Conservation (phyloP, 1,140 invertebrate species). For the Drosophila tristis region DNA sequence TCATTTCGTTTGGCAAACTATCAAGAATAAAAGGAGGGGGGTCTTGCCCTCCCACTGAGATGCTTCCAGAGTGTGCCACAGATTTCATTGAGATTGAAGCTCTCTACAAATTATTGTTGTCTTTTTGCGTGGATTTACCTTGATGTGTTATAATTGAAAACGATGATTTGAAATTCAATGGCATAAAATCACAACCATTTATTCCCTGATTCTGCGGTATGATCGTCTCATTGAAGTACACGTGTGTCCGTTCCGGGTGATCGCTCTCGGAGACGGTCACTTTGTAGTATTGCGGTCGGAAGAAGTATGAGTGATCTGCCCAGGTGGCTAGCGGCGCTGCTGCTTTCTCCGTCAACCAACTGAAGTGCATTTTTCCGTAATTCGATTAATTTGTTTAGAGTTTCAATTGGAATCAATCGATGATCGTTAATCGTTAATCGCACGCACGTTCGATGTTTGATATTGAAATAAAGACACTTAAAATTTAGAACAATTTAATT, state of each 20-base stretch:
- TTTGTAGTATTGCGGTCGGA: slow-evolving; percentile 79
- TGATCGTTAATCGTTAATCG: background rate
- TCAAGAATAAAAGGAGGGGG: slow-evolving; percentile 42
- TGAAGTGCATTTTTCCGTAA: slow-evolving; percentile 79
- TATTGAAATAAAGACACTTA: slow-evolving; percentile 84
- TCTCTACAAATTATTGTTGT: background rate
- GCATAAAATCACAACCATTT: slow-evolving; percentile 85
- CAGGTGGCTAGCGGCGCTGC: slow-evolving; percentile 79
- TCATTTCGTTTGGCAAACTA: slow-evolving; percentile 60
- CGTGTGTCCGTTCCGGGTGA: slow-evolving; percentile 85
- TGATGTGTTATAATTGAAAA: slow-evolving; percentile 87
- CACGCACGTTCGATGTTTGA: slow-evolving; percentile 23
- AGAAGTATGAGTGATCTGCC: slow-evolving; percentile 85
- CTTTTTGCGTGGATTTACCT: slow-evolving; percentile 84
- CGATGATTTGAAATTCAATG: slow-evolving; percentile 86
- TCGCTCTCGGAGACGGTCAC: slow-evolving; percentile 88
- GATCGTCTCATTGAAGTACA: slow-evolving; percentile 85
- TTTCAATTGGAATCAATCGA: slow-evolving; percentile 1
- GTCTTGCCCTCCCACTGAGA: background rate
- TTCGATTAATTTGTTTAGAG: slow-evolving; percentile 35
- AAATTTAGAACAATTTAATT: slow-evolving; percentile 84
- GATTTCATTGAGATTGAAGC: background rate
- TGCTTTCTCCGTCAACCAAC: slow-evolving; percentile 77
- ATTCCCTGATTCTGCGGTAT: slow-evolving; percentile 83
- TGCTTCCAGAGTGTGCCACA: slow-evolving; percentile 1